phyloP scores from a whole-genome alignment of 2,888 invertebrate genomes.

The Athalia cordata region DNA sequence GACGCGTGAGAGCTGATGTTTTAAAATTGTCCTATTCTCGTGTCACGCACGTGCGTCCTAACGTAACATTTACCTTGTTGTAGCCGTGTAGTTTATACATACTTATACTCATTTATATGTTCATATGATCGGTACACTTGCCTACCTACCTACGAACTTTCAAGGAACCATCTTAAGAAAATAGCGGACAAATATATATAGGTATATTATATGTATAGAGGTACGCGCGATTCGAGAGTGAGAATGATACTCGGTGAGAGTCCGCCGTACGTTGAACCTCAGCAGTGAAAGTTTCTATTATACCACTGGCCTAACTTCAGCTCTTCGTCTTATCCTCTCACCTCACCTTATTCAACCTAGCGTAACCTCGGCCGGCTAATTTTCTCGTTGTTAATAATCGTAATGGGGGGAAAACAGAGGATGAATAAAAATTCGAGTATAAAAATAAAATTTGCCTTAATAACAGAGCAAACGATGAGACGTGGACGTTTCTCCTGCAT shows the following conservation, averaged over 20 bases:
- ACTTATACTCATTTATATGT: no score
- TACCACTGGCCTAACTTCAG: constrained; percentile 68
- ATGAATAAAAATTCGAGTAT: background rate
- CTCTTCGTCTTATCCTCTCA: constrained; percentile 58
- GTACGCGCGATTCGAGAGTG: constrained; percentile 52
- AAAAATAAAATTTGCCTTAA: no score
- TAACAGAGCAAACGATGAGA: no score
- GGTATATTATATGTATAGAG: background rate
- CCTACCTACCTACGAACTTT: constrained; percentile 1
- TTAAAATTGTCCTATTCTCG: constrained; percentile 22
- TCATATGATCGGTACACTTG: no score
- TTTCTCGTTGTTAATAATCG: constrained; percentile 10
- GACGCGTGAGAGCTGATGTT: background rate
- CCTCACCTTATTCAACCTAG: constrained; percentile 26
- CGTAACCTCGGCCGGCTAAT: constrained; percentile 16
- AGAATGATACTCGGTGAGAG: constrained; percentile 67
- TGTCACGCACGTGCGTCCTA: constrained; percentile 15
- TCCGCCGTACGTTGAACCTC: constrained; percentile 71
- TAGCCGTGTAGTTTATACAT: background rate
- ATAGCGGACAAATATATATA: constrained; percentile 1
- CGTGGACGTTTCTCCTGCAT: background rate
- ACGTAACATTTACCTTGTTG: constrained; percentile 39
- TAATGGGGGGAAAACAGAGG: background rate
- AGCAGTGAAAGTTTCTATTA: constrained; percentile 74
- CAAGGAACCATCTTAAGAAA: constrained; percentile 36